Conservation (phyloP, 1,140 invertebrate genomes). For the Zaprionus davidi region DNA sequence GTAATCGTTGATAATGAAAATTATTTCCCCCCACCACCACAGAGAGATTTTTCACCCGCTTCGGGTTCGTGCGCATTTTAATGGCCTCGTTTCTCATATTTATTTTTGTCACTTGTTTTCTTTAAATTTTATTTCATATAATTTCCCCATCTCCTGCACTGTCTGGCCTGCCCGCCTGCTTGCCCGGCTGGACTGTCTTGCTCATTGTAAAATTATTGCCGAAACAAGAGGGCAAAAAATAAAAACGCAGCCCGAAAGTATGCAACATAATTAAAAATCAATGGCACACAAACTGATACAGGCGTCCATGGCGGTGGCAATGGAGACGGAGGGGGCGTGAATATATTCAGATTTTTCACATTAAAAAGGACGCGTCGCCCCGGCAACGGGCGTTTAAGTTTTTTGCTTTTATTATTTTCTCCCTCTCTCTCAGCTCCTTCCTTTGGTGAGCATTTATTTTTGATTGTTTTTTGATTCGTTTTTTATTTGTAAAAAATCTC, state of each 20-base stretch:
- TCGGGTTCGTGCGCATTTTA: constrained; percentile 46
- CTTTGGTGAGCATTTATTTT: constrained; percentile 72
- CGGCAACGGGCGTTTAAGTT: constrained; percentile 17
- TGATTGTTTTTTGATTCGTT: constrained; percentile 81
- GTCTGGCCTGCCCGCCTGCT: background rate
- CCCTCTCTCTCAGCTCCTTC: constrained; percentile 17
- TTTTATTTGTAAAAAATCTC: constrained; percentile 72
- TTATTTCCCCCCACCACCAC: constrained; percentile 58
- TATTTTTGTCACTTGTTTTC: constrained; percentile 78
- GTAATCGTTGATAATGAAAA: constrained; percentile 84
- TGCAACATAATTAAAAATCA: constrained; percentile 84
- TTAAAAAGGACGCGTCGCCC: constrained; percentile 56
- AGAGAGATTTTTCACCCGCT: constrained; percentile 29
- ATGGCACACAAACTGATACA: constrained; percentile 82
- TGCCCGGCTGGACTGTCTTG: background rate
- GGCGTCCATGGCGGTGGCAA: constrained; percentile 2
- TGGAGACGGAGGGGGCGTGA: constrained; percentile 30
- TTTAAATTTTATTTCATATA: constrained; percentile 81
- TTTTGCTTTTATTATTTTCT: constrained; percentile 26
- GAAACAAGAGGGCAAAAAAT: constrained; percentile 54
- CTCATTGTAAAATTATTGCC: constrained; percentile 28
- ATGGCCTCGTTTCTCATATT: constrained; percentile 54
- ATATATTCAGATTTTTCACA: constrained; percentile 72
- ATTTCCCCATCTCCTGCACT: constrained; percentile 34
- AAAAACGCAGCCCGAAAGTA: constrained; percentile 57